phyloP scores from a whole-genome alignment of 1,140 invertebrate genomes.

The Tetramorium parvispinum region DNA sequence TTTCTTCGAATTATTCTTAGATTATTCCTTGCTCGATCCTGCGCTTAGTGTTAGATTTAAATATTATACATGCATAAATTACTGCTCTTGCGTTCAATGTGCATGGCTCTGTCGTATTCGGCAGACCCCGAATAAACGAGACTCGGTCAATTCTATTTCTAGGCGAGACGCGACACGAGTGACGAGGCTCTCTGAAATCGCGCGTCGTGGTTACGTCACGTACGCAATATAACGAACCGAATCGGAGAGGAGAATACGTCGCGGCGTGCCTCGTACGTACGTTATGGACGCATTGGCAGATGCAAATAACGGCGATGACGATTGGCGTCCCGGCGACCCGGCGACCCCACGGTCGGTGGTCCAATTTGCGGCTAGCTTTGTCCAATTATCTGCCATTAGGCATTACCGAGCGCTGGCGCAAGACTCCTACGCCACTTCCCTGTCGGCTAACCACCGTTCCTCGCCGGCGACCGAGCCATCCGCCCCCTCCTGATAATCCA shows the following conservation, averaged over 20 bases:
- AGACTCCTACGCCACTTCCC: slow-evolving; percentile 73
- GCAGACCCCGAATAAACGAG: slow-evolving; percentile 62
- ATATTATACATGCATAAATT: background rate
- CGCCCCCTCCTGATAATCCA: background rate
- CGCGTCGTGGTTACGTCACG: slow-evolving; percentile 49
- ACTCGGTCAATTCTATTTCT: slow-evolving; percentile 71
- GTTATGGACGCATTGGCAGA: slow-evolving; percentile 70
- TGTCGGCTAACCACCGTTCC: slow-evolving; percentile 64
- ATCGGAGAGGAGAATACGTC: background rate
- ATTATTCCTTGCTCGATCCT: background rate
- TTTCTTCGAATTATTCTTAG: slow-evolving; percentile 10
- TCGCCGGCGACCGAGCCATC: slow-evolving; percentile 39
- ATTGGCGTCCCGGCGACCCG: slow-evolving; percentile 76
- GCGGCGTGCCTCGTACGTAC: slow-evolving; percentile 5
- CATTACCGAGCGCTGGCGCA: slow-evolving; percentile 71
- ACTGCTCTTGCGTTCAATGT: background rate
- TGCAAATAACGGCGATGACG: slow-evolving; percentile 77
- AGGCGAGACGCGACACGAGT: slow-evolving; percentile 16
- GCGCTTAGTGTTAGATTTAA: background rate
- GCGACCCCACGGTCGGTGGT: slow-evolving; percentile 77
- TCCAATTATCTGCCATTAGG: slow-evolving; percentile 78
- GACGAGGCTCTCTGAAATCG: slow-evolving; percentile 2
- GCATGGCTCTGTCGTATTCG: background rate
- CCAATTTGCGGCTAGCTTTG: slow-evolving; percentile 81
- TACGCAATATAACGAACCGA: slow-evolving; percentile 33